phyloP scores from a whole-genome alignment of 2,113 vertebrate genomes.

The Oryzias curvinotus region DNA sequence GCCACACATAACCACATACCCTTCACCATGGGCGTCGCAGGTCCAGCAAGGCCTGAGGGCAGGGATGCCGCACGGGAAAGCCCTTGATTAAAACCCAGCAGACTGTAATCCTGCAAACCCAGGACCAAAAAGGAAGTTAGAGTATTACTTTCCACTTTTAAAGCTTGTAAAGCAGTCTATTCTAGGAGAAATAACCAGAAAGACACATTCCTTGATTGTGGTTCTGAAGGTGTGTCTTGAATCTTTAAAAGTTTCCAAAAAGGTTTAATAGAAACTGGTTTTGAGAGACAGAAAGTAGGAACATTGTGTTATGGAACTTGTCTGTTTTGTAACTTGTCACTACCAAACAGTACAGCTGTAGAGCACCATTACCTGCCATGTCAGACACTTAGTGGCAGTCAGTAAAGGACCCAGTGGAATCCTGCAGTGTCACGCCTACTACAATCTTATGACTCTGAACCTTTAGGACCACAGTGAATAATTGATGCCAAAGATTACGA shows the following conservation, averaged over 20 bases:
- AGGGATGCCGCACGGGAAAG: conserved; percentile 62
- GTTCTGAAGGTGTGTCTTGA: conserved; percentile 26
- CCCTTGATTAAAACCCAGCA: conserved; percentile 62
- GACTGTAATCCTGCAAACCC: conserved; percentile 54
- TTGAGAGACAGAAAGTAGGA: not conserved
- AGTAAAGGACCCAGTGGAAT: conserved; percentile 29
- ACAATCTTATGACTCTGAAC: conserved; percentile 67
- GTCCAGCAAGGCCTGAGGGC: conserved; percentile 57
- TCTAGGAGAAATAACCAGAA: conserved; percentile 16
- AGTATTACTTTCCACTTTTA: conserved; percentile 51
- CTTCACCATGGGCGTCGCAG: conserved; percentile 58
- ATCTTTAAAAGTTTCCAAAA: conserved; percentile 3
- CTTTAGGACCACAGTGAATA: conserved; percentile 80
- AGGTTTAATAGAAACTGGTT: not conserved
- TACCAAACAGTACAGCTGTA: conserved; percentile 11
- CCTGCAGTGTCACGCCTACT: conserved; percentile 50
- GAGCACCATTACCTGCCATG: not conserved
- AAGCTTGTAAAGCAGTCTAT: conserved; percentile 14
- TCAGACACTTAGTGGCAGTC: conserved; percentile 1
- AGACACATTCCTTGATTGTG: conserved; percentile 19
- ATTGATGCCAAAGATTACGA: conserved; percentile 86
- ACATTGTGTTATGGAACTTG: not conserved
- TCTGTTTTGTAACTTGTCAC: not conserved
- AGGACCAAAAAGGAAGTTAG: conserved; percentile 51
- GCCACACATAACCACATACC: conserved; percentile 56